Percentiles rank a stretch among this genome's conserved stretches.
Conservation (phyloP, 2,797 vertebrate genomes). For the Leptatherina wallacei region DNA sequence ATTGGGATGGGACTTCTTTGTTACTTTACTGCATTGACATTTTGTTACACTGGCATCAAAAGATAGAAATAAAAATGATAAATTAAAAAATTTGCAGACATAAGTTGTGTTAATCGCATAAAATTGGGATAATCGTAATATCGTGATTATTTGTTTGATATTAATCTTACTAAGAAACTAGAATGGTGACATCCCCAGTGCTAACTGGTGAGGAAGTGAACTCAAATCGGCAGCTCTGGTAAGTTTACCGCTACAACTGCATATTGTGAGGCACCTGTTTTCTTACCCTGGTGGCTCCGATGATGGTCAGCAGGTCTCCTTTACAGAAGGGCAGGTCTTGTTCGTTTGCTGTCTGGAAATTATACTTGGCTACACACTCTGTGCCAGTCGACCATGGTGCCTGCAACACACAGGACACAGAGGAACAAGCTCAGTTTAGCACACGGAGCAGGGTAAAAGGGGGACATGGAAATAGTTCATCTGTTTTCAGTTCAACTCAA, state of each 20-base stretch:
- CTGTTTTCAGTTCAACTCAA: background rate
- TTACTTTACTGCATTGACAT: too few relatives aligned
- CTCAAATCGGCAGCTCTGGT: background rate
- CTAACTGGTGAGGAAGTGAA: background rate
- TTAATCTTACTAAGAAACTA: too few relatives aligned
- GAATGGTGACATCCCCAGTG: too few relatives aligned
- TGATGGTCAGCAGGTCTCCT: constrained; percentile 95
- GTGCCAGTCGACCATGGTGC: constrained; percentile 91
- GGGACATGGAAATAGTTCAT: background rate
- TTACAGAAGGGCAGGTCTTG: constrained; percentile 98
- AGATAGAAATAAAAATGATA: too few relatives aligned
- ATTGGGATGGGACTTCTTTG: too few relatives aligned
- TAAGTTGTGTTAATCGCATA: too few relatives aligned
- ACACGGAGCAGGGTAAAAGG: background rate
- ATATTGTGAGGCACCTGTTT: background rate
- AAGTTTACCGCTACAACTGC: background rate
- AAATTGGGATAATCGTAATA: too few relatives aligned
- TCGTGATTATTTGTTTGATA: too few relatives aligned
- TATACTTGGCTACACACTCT: constrained; percentile 98
- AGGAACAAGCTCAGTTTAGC: background rate
- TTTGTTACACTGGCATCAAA: too few relatives aligned
- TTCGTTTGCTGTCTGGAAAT: constrained; percentile 93
- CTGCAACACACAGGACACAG: constrained; percentile 59
- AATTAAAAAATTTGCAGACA: too few relatives aligned
- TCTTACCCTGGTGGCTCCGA: constrained; percentile 93